A percentile compares a stretch with the other conserved stretches of the same genome.
Conservation (phyloP, 2,888 invertebrate species). For the Colletes collaris region DNA sequence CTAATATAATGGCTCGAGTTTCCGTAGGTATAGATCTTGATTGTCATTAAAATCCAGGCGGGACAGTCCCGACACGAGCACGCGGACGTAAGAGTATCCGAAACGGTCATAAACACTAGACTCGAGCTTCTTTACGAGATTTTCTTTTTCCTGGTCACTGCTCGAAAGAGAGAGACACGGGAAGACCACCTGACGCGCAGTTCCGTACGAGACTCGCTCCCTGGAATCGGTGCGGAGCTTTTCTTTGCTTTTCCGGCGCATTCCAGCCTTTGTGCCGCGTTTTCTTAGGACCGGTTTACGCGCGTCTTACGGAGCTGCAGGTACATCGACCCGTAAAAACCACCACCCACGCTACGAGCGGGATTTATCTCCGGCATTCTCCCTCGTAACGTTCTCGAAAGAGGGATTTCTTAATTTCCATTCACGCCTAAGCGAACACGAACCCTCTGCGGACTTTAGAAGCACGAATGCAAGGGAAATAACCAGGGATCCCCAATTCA, state of each 20-base stretch:
- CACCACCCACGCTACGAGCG: constrained; percentile 23
- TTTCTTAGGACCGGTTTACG: constrained; percentile 55
- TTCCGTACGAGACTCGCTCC: background rate
- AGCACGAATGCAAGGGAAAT: too few relatives aligned
- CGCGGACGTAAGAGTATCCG: too few relatives aligned
- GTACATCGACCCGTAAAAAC: constrained; percentile 40
- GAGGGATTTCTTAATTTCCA: constrained; percentile 19
- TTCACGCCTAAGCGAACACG: too few relatives aligned
- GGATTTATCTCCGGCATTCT: constrained; percentile 16
- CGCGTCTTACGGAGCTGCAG: constrained; percentile 20
- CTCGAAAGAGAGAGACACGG: background rate
- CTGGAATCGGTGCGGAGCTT: background rate
- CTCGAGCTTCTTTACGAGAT: too few relatives aligned
- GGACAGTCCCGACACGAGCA: too few relatives aligned
- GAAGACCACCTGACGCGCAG: constrained; percentile 1
- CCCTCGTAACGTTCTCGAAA: background rate
- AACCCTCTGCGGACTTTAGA: too few relatives aligned
- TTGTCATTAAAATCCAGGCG: too few relatives aligned
- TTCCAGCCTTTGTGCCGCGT: constrained; percentile 21
- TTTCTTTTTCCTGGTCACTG: too few relatives aligned
- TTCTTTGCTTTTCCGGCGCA: constrained; percentile 42
- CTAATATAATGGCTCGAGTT: too few relatives aligned
- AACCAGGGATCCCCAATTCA: too few relatives aligned
- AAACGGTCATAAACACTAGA: too few relatives aligned
- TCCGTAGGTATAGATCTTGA: too few relatives aligned